These are phyloP conservation scores for Pimpla rufipes DNA, from an alignment of 2,888 invertebrate species.

Conservation along the genomic window DNA sequence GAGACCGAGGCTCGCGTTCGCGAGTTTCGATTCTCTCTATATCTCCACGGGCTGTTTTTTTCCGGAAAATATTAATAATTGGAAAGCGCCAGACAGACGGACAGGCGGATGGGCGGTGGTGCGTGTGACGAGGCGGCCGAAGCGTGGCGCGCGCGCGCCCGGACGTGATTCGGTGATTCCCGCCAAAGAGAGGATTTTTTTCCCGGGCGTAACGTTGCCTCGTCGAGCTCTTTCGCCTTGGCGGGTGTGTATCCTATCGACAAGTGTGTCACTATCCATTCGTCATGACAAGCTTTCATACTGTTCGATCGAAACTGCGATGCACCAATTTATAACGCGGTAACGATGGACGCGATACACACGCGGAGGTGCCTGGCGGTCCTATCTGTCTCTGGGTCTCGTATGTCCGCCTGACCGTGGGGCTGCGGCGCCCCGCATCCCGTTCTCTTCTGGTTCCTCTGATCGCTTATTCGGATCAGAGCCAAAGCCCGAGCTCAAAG, in stretches of 20 bases:
- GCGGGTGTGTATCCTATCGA: slow-evolving; percentile 35
- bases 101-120: slow-evolving; percentile 21
- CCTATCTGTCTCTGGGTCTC: not conserved
- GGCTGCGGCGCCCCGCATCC: not conserved
- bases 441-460: slow-evolving; percentile 1
- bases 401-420: not conserved
- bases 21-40: slow-evolving; percentile 3
- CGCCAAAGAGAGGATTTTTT: slow-evolving; percentile 50
- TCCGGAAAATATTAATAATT: slow-evolving; percentile 52
- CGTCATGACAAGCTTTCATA: slow-evolving; percentile 18
- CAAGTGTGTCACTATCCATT: slow-evolving; percentile 45
- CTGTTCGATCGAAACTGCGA: slow-evolving; percentile 24
- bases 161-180: slow-evolving; percentile 11
- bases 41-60: slow-evolving; percentile 13
- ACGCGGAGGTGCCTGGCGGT: not conserved
- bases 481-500: not conserved
- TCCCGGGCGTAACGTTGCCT: slow-evolving; percentile 30
- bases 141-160: slow-evolving; percentile 6
- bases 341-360: slow-evolving; percentile 46
- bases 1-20: not conserved
- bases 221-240: slow-evolving; percentile 22
- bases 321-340: slow-evolving; percentile 51
- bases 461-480: slow-evolving; percentile 26
- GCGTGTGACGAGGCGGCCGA: slow-evolving; percentile 40
- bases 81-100: slow-evolving; percentile 47